Percentiles rank a stretch among this genome's conserved stretches.
phyloP scores from a whole-genome alignment of 2,113 vertebrate species.

The Sminthopsis crassicaudata region DNA sequence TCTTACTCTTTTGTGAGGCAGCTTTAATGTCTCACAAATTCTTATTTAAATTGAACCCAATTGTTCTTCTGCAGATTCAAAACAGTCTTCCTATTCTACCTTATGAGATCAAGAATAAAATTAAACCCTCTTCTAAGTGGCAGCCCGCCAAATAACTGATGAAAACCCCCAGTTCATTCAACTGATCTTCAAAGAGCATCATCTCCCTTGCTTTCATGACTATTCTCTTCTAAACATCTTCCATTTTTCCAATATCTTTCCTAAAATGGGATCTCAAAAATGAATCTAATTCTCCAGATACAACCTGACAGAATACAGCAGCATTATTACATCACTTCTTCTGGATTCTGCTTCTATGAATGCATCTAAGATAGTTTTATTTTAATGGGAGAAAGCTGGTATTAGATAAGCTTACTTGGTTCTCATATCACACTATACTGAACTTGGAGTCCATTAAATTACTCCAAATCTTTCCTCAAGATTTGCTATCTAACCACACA shows the following conservation, averaged over 20 bases:
- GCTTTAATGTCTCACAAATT: background rate
- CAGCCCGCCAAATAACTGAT: background rate
- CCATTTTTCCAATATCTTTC: background rate
- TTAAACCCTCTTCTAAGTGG: too few species aligned
- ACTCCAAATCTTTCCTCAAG: background rate
- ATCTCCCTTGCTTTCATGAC: background rate
- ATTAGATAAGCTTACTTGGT: background rate
- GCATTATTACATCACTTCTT: background rate
- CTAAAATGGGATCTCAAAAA: background rate
- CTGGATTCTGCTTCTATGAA: background rate
- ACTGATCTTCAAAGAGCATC: background rate
- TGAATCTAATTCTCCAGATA: background rate
- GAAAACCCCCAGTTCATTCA: background rate
- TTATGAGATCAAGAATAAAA: too few species aligned
- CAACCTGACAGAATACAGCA: background rate
- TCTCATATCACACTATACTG: background rate
- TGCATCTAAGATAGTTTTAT: background rate
- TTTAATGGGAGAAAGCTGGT: background rate
- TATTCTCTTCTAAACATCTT: background rate
- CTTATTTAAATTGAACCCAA: too few species aligned
- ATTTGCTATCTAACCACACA: background rate
- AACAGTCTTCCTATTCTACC: background rate
- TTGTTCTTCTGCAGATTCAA: background rate
- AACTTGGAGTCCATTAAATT: background rate
- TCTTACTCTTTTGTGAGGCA: background rate